Conservation (phyloP, 2,888 invertebrate genomes). For the Pseudococcus viburni region DNA sequence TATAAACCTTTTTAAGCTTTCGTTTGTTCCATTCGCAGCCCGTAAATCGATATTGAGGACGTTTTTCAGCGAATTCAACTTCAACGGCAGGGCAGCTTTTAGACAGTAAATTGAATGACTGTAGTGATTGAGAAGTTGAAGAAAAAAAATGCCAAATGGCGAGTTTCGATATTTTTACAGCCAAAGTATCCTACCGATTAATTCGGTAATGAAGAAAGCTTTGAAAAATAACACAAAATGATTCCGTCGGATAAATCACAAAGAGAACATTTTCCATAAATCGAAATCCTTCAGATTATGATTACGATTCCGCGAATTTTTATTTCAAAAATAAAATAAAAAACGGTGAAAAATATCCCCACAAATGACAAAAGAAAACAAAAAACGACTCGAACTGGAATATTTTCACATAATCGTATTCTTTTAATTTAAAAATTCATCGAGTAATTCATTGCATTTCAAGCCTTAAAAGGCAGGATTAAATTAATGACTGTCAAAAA, state of each 20-base stretch:
- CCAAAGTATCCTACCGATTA: no score
- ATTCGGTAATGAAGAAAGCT: no score
- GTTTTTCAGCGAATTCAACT: conserved; percentile 49
- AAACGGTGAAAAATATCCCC: background rate
- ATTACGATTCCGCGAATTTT: no score
- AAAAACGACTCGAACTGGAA: background rate
- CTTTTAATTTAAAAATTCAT: conserved; percentile 1
- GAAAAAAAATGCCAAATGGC: background rate
- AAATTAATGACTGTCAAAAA: conserved; percentile 53
- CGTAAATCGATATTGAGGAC: conserved; percentile 63
- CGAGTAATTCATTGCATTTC: conserved; percentile 30
- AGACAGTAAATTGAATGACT: background rate
- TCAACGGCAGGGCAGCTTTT: conserved; percentile 2
- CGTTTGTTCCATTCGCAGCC: conserved; percentile 63
- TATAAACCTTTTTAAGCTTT: conserved; percentile 61
- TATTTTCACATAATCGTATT: background rate
- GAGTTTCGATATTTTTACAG: no score
- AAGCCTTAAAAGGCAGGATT: conserved; percentile 36
- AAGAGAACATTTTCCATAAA: no score
- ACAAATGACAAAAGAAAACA: background rate
- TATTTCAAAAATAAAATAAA: background rate
- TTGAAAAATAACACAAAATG: no score
- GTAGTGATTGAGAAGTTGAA: background rate
- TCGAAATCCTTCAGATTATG: no score
- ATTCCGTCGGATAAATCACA: no score